phyloP scores from a whole-genome alignment of 53 echinoderm and acorn worm genomes.

The Holothuria scabra region DNA sequence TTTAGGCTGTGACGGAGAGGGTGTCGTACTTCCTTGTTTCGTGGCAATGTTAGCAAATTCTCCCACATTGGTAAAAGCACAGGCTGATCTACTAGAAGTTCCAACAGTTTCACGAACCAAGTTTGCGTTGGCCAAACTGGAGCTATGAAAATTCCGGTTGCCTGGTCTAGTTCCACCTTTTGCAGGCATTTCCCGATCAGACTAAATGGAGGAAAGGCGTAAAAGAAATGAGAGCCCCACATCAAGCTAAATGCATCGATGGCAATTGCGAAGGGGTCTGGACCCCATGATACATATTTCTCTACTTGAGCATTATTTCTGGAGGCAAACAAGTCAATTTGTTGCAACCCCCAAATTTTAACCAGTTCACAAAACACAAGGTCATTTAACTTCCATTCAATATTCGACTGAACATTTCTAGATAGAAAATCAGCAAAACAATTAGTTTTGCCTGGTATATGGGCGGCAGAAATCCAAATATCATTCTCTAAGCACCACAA shows the following conservation, averaged over 20 bases:
- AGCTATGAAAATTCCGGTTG: no score
- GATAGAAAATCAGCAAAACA: slow-evolving; percentile 15
- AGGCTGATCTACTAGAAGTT: slow-evolving; percentile 46
- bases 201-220: slow-evolving; percentile 66
- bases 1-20: background rate
- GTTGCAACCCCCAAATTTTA: slow-evolving; percentile 10
- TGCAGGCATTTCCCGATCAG: slow-evolving; percentile 46
- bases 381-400: no score
- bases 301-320: no score
- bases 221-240: background rate
- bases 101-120: no score
- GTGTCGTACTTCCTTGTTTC: background rate
- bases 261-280: no score
- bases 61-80: slow-evolving; percentile 33
- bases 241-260: no score
- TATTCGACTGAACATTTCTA: no score
- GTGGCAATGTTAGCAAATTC: slow-evolving; percentile 19
- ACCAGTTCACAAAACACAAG: slow-evolving; percentile 38
- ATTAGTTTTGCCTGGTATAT: slow-evolving; percentile 48
- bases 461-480: slow-evolving; percentile 4
- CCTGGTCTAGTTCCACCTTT: no score
- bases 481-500: slow-evolving; percentile 48
- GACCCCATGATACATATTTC: no score
- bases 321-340: no score
- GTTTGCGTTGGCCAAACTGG: no score